These are phyloP conservation scores for Ara ararauna DNA, from an alignment of 2,797 vertebrate species.

Conservation along the genomic window DNA sequence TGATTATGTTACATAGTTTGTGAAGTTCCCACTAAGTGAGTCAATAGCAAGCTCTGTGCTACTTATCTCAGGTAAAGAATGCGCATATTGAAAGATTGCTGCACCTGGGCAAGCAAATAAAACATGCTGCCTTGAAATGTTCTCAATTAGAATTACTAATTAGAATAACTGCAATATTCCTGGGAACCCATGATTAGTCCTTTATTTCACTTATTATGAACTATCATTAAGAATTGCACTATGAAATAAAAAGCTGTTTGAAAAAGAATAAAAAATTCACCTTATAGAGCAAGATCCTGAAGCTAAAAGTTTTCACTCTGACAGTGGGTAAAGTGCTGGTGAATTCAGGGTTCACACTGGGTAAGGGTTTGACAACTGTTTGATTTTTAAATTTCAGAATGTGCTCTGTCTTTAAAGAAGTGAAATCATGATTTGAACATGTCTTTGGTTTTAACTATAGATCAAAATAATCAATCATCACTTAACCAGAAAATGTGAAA, in stretches of 20 bases:
- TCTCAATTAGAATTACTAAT: neutral
- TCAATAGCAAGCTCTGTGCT: neutral
- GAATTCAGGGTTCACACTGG: neutral
- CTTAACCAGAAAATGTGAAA: neutral
- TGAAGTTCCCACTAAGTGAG: neutral
- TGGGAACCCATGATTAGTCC: neutral
- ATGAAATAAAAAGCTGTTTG: neutral
- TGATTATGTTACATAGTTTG: neutral
- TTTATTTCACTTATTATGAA: neutral
- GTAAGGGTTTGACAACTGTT: neutral
- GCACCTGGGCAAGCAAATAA: neutral
- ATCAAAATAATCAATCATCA: neutral
- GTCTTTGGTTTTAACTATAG: neutral
- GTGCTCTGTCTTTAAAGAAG: neutral
- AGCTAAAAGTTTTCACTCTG: neutral
- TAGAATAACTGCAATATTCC: neutral
- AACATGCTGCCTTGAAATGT: neutral
- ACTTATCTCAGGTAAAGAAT: neutral
- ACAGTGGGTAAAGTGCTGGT: neutral
- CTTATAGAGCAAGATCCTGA: neutral
- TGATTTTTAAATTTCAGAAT: neutral
- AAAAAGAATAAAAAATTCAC: neutral
- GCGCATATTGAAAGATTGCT: neutral
- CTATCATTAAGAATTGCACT: neutral
- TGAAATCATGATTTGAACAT: neutral